Conservation (phyloP, 2,888 invertebrate species). For the Protophormia terraenovae region DNA sequence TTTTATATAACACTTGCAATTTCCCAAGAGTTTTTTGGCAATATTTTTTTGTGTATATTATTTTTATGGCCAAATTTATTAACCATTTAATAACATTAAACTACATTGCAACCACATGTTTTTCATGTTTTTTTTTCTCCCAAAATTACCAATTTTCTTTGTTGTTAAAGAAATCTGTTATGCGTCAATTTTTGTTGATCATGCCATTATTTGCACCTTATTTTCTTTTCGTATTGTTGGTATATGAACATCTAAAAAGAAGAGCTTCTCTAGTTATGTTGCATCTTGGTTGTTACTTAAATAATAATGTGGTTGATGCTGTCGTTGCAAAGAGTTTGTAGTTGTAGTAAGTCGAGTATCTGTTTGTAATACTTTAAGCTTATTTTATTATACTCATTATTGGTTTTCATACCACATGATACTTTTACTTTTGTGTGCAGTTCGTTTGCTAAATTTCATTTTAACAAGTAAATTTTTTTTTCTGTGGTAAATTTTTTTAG, state of each 20-base stretch:
- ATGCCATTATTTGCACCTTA: slow-evolving; percentile 67
- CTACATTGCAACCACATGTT: slow-evolving; percentile 64
- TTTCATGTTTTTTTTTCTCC: slow-evolving; percentile 21
- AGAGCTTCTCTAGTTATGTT: too few relatives aligned
- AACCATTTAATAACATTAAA: slow-evolving; percentile 62
- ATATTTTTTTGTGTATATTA: background rate
- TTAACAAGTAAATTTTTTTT: slow-evolving; percentile 59
- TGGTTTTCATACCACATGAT: slow-evolving; percentile 70
- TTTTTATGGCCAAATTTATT: slow-evolving; percentile 61
- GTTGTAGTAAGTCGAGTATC: slow-evolving; percentile 29
- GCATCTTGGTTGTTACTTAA: background rate
- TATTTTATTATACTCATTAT: slow-evolving; percentile 80
- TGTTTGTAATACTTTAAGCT: slow-evolving; percentile 79
- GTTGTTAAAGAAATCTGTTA: slow-evolving; percentile 61
- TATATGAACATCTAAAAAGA: too few relatives aligned
- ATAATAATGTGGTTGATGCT: slow-evolving; percentile 21
- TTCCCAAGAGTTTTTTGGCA: background rate
- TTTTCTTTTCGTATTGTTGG: too few relatives aligned
- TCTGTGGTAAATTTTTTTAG: slow-evolving; percentile 25
- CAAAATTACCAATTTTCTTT: slow-evolving; percentile 66
- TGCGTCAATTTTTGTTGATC: slow-evolving; percentile 66
- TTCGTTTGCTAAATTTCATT: slow-evolving; percentile 57
- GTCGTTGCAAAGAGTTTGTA: background rate
- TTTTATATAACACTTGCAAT: background rate
- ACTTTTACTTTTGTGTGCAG: slow-evolving; percentile 58